These are phyloP conservation scores for Spilarctia lutea DNA, from an alignment of 2,888 invertebrate genomes.

Conservation along the genomic window DNA sequence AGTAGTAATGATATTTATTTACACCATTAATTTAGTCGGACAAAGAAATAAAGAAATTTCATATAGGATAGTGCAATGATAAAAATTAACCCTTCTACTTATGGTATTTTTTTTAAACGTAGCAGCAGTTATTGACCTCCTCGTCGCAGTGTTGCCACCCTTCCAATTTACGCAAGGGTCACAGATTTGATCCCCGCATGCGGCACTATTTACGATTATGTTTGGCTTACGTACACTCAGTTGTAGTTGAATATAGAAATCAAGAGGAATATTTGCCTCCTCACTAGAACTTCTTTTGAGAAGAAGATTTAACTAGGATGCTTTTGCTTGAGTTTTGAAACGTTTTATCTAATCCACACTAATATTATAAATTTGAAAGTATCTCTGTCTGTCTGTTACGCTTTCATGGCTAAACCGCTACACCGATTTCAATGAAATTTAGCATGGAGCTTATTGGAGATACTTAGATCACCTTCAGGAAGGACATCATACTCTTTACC, in stretches of 20 bases:
- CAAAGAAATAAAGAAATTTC: background rate
- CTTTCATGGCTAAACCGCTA: too few species aligned
- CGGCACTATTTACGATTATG: slow-evolving; percentile 8
- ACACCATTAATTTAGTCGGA: background rate
- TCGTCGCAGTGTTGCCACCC: background rate
- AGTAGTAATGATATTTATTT: background rate
- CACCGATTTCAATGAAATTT: too few species aligned
- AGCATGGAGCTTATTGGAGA: too few species aligned
- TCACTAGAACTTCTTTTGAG: too few species aligned
- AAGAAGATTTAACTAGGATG: background rate
- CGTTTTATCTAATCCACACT: too few species aligned
- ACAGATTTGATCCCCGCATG: slow-evolving; percentile 11
- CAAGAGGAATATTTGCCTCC: background rate
- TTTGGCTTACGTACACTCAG: slow-evolving; percentile 3
- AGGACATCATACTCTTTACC: too few species aligned
- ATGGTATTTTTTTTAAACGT: background rate
- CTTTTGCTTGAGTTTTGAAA: background rate
- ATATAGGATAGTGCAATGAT: background rate
- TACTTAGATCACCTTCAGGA: too few species aligned
- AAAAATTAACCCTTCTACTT: background rate
- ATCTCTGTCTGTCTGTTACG: too few species aligned
- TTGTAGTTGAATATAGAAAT: background rate
- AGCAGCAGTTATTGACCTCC: slow-evolving; percentile 11
- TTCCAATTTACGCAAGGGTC: slow-evolving; percentile 6
- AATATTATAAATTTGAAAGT: too few species aligned